Conservation (phyloP, 2,888 invertebrate species). For the Cryptocheilus praepositus region DNA sequence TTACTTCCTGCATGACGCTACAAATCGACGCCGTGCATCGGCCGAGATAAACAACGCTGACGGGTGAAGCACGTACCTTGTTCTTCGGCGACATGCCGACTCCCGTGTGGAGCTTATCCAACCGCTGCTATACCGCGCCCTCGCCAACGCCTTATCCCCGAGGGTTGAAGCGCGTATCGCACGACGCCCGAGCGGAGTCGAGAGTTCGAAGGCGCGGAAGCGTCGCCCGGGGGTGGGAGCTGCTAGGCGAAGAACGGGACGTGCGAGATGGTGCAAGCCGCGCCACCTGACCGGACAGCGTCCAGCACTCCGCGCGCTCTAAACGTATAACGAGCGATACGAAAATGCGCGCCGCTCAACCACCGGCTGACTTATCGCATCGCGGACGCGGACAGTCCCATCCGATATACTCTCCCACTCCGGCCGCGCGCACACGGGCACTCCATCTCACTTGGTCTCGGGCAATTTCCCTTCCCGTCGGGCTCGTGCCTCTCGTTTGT, state of each 20-base stretch:
- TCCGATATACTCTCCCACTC: constrained; percentile 56
- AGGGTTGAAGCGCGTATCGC: too few relatives aligned
- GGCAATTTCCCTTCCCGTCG: too few relatives aligned
- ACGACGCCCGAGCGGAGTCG: not conserved
- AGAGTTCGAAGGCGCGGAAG: too few relatives aligned
- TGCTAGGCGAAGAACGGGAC: constrained; percentile 1
- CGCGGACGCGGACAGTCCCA: constrained; percentile 54
- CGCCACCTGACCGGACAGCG: constrained; percentile 53
- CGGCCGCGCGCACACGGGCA: constrained; percentile 11
- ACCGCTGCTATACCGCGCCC: constrained; percentile 31
- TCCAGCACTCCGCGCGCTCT: constrained; percentile 50
- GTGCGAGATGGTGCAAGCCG: constrained; percentile 23
- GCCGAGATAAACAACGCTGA: too few relatives aligned
- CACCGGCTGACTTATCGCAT: constrained; percentile 64
- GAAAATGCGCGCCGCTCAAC: constrained; percentile 63
- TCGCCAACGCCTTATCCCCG: constrained; percentile 8
- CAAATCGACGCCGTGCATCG: too few relatives aligned
- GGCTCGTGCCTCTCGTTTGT: not conserved
- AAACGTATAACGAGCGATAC: constrained; percentile 53
- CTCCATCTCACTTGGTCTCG: not conserved
- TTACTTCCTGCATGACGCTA: too few relatives aligned
- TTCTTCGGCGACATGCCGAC: constrained; percentile 60
- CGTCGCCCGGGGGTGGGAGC: constrained; percentile 11
- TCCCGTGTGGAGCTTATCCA: constrained; percentile 10
- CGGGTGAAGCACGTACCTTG: constrained; percentile 61